Conservation (phyloP, 2,888 invertebrate genomes). For the Spilarctia lutea region DNA sequence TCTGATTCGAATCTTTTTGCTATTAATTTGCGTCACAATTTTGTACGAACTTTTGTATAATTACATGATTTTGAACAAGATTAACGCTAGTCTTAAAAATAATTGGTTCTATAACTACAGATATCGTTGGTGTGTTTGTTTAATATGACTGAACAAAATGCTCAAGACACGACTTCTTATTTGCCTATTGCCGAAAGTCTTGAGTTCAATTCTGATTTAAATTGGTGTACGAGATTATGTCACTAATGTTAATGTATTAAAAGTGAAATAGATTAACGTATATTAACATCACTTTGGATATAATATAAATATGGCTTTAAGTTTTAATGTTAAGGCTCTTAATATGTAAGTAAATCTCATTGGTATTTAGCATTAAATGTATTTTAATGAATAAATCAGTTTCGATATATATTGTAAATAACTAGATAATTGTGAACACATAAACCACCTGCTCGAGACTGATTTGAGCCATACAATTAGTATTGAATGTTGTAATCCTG, state of each 20-base stretch:
- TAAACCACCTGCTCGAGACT: slow-evolving; percentile 76
- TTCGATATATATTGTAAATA: slow-evolving; percentile 70
- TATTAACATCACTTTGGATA: slow-evolving; percentile 12
- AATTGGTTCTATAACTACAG: neutral
- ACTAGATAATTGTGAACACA: slow-evolving; percentile 54
- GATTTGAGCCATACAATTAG: slow-evolving; percentile 77
- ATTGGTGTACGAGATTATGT: slow-evolving; percentile 12
- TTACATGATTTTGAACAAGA: neutral
- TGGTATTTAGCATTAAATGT: slow-evolving; percentile 52
- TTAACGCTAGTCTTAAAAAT: neutral
- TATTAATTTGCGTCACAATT: neutral
- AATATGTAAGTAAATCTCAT: slow-evolving; percentile 42
- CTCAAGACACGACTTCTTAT: neutral
- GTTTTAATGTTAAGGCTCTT: slow-evolving; percentile 54
- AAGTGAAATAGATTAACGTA: slow-evolving; percentile 3
- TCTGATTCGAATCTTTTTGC: neutral
- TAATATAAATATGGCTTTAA: slow-evolving; percentile 60
- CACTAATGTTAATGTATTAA: slow-evolving; percentile 7
- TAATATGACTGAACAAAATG: slow-evolving; percentile 5
- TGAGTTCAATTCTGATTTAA: slow-evolving; percentile 4
- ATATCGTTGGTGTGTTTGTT: slow-evolving; percentile 13
- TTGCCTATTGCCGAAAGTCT: neutral
- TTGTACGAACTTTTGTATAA: neutral
- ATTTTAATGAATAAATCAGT: slow-evolving; percentile 57
- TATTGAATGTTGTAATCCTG: slow-evolving; percentile 52